A percentile compares a stretch with the other conserved stretches of the same genome.
phyloP scores from a whole-genome alignment of 2,888 invertebrate genomes.

The Abscondita cerata region DNA sequence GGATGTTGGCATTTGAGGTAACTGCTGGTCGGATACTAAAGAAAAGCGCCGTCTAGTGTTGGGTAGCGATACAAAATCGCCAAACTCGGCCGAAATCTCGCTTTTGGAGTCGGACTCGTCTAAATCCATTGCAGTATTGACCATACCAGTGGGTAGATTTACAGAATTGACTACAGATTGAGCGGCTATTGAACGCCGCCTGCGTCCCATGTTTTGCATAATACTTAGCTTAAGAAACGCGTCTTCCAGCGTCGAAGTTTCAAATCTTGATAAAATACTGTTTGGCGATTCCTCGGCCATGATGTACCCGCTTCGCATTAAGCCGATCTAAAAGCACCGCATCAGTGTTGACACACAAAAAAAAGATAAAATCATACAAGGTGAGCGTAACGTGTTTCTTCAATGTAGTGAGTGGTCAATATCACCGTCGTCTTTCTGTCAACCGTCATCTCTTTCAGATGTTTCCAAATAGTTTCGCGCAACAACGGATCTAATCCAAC shows the following conservation, averaged over 20 bases:
- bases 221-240: constrained; percentile 83
- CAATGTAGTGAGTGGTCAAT: constrained; percentile 88
- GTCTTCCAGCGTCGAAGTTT: constrained; percentile 76
- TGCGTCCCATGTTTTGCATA: constrained; percentile 75
- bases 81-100: constrained; percentile 89
- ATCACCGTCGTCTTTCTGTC: constrained; percentile 80
- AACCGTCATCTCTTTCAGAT: constrained; percentile 79
- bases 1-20: constrained; percentile 65
- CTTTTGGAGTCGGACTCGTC: constrained; percentile 74
- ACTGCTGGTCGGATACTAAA: constrained; percentile 28
- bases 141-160: constrained; percentile 68
- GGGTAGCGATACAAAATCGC: constrained; percentile 84
- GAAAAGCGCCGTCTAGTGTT: constrained; percentile 60
- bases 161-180: constrained; percentile 77
- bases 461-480: constrained; percentile 85
- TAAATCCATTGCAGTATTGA: constrained; percentile 55
- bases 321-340: constrained; percentile 69
- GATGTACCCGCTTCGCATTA: constrained; percentile 83
- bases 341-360: background rate
- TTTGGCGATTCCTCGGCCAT: constrained; percentile 82
- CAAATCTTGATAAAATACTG: constrained; percentile 74
- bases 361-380: constrained; percentile 63
- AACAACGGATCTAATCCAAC: constrained; percentile 93
- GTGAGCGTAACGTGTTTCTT: constrained; percentile 84
- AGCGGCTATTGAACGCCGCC: constrained; percentile 79